Base-by-base conservation (phyloP, 2,113 vertebrate species). In the Cairina moschata region DNA sequence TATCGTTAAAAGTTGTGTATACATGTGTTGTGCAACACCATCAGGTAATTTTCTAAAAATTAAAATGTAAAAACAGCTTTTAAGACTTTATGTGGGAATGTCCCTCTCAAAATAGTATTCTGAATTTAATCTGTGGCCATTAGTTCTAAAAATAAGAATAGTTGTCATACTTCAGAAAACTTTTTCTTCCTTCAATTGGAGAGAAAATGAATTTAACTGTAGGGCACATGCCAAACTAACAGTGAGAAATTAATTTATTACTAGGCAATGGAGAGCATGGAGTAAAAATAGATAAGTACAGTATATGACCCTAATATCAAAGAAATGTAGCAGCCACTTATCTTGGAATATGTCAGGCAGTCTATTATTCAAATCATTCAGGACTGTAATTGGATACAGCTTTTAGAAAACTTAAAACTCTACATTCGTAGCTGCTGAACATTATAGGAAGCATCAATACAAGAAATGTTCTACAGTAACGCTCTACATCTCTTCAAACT, bases 201-300 rank as follows among this genome's bases (percentile, higher is more conserved):
- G 63, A 96, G 91, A 96, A 97, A 95, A 91, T 97, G 44, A 96
- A 95, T 97, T 84, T 96, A 96, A 85, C 89, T 96, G 55, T 93
- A 97, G 86, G 92, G 81, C 96, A 95, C 86, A 96, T 95, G 95
- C 90, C 90, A 91, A 97, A 93, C 94, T 97, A 97, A 97, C 94
- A 97, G 91, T 97, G 93, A 97, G 96, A 98, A 97, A 98, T 98
- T 98, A 98, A 98, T 98, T 98, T 98, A 98, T 98, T 98, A 97
- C 96, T 93, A 97, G 96, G 97, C 95, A 97, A 96, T 98, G 89
- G 97, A 98, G 96, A 98, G 65, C 76, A 84, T 98, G 96, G 96
- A 98, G 96, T 98, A 98, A 98, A 98, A 99, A 98, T 98, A 98
- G 97, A 81, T 98, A 98, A 98, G 97, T 98, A 98, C 95, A 97